Evolutionary conservation across 1,140 invertebrate genomes (phyloP).

Genomic region (Papilio helenus): DNA sequence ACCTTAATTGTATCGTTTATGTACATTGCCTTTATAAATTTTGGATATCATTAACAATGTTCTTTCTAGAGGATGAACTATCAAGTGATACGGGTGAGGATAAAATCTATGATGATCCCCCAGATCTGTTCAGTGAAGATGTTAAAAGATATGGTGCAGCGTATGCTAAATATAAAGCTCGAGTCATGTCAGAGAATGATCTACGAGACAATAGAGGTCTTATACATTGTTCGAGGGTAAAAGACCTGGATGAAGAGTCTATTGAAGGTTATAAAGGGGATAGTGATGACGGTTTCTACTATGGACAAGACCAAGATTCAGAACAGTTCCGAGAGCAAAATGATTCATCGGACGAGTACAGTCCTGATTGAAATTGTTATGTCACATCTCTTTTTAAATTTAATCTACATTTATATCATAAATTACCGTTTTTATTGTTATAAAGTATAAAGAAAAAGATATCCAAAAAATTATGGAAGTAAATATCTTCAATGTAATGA

Average conservation of each 20-base stretch:
- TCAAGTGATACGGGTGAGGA: conserved; percentile 81
- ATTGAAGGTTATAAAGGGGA: conserved; percentile 71
- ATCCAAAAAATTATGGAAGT: too few species aligned
- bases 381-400: conserved; percentile 24
- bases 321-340: conserved; percentile 71
- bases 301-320: conserved; percentile 74
- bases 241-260: conserved; percentile 59
- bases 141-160: conserved; percentile 71
- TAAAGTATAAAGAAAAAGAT: too few species aligned
- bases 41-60: background rate
- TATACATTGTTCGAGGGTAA: conserved; percentile 55
- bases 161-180: conserved; percentile 79
- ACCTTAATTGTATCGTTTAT: background rate
- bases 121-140: conserved; percentile 70
- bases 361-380: conserved; percentile 56
- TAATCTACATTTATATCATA: too few species aligned
- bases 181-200: conserved; percentile 58
- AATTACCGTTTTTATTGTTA: too few species aligned
- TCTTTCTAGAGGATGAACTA: conserved; percentile 72
- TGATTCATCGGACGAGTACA: conserved; percentile 58
- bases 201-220: conserved; percentile 50
- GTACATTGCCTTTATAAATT: background rate
- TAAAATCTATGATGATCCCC: conserved; percentile 70
- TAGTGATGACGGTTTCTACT: conserved; percentile 77
- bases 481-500: too few species aligned